These are phyloP conservation scores for Ceyx erithaca DNA, from an alignment of 2,797 vertebrate species.

Conservation along the genomic window DNA sequence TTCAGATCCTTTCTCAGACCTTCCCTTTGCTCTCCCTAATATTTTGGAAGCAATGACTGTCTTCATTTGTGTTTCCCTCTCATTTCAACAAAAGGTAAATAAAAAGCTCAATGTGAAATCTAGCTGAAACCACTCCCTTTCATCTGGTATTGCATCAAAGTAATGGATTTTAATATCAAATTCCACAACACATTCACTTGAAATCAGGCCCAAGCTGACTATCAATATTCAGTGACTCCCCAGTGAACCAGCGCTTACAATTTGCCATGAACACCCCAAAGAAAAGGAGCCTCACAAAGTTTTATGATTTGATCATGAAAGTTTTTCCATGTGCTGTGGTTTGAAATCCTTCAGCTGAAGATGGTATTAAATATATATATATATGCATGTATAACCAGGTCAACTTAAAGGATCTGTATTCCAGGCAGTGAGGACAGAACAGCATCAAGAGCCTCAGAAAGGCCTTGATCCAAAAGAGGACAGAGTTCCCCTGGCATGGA, in stretches of 20 bases:
- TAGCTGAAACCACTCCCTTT: not conserved
- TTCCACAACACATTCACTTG: not conserved
- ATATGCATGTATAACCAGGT: not conserved
- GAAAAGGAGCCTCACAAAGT: not conserved
- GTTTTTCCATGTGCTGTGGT: not conserved
- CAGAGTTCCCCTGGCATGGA: not conserved
- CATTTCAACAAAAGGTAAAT: not conserved
- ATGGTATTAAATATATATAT: not conserved
- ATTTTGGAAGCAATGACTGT: not conserved
- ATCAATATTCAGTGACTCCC: not conserved
- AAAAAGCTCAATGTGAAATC: not conserved
- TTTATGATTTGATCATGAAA: not conserved
- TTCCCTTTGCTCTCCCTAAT: not conserved
- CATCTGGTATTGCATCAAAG: conserved; percentile 1
- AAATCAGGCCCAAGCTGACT: not conserved
- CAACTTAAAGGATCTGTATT: not conserved
- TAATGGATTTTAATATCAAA: not conserved
- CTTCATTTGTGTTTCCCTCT: not conserved
- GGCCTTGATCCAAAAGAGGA: not conserved
- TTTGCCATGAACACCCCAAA: not conserved
- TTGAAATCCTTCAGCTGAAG: not conserved
- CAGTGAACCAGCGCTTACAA: not conserved
- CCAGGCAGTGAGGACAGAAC: not conserved
- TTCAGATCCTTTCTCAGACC: not conserved
- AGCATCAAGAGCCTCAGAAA: not conserved